Evolutionary conservation across 2,888 invertebrate genomes (phyloP), one percentile per base, ranked within the genome.

Genomic region (Phlogophora meticulosa): DNA sequence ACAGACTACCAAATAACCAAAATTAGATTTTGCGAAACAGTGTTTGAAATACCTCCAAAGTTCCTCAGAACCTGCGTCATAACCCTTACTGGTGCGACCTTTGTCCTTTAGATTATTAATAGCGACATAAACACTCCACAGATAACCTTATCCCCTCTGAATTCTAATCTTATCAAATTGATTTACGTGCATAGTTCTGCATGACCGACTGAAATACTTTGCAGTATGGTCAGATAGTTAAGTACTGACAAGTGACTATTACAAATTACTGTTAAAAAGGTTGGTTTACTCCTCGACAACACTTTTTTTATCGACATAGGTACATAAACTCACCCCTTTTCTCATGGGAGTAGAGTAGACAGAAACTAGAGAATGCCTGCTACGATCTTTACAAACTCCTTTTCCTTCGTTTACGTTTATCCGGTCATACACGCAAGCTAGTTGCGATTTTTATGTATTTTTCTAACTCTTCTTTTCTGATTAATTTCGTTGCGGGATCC

Each of bases 131-230:
- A 59, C 22, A 38, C 34, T 55, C 36, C 2, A 11, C 15, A 49
- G 76, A 77, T 76, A 76, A 68, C 68, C 76, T 72, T 56, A 64
- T 56, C 51, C 38, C 32, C 45, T 62, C 60, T 58, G 40, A 46
- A 46, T 67, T 57, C 2, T 58, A 52, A 64, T 67, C 63, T 67
- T 61, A 76, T 71, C 76, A 63, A 56, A 53, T 67, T 63, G 56
- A 76, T 76, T 59, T 66, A 68, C 53, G 61, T 59, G 24, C 24
- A 28, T 34, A 65, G 57, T 57, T 70, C 20, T 52, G 43, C 15
- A 20, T 55, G 49, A 49, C 52, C 40, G 60, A 43, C 11, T 48
- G 34, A 24, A 52, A 49, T 52, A 53, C 11, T 57, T 48, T 45
- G 45, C 62, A 42, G n/a, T 45, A 1, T 17, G 38, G 43, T 43